A percentile compares a stretch with the other conserved stretches of the same genome.
Conservation (phyloP, 1,140 invertebrate species). For the Caerostris darwini region DNA sequence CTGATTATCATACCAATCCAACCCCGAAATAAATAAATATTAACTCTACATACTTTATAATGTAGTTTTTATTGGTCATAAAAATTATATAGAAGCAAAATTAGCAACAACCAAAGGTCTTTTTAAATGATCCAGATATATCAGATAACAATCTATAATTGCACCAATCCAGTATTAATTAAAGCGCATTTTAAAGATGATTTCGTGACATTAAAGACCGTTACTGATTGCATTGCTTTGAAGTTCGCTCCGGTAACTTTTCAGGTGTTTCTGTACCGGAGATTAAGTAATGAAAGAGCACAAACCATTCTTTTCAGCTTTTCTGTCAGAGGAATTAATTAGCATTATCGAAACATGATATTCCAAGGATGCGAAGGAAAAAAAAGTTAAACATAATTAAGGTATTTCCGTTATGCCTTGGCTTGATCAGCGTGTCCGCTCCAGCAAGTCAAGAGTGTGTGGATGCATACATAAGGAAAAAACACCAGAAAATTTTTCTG, state of each 20-base stretch:
- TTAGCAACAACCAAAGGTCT: too few species aligned
- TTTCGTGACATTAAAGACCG: not conserved
- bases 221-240: not conserved
- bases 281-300: slow-evolving; percentile 2
- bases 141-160: not conserved
- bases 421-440: not conserved
- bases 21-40: too few species aligned
- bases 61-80: too few species aligned
- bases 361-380: not conserved
- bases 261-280: not conserved
- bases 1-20: too few species aligned
- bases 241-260: not conserved
- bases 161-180: not conserved
- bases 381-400: slow-evolving; percentile 45
- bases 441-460: not conserved
- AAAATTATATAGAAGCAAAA: too few species aligned
- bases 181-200: not conserved
- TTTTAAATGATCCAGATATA: not conserved
- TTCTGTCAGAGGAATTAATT: slow-evolving; percentile 43
- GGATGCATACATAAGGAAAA: not conserved
- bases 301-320: not conserved
- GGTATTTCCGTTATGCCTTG: not conserved
- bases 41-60: too few species aligned
- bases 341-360: slow-evolving; percentile 60
- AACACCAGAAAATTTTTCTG: not conserved